A percentile compares a stretch with the other conserved stretches of the same genome.
Evolutionary conservation across 2,113 vertebrate species (phyloP).

Genomic region (Spea multiplicata): DNA sequence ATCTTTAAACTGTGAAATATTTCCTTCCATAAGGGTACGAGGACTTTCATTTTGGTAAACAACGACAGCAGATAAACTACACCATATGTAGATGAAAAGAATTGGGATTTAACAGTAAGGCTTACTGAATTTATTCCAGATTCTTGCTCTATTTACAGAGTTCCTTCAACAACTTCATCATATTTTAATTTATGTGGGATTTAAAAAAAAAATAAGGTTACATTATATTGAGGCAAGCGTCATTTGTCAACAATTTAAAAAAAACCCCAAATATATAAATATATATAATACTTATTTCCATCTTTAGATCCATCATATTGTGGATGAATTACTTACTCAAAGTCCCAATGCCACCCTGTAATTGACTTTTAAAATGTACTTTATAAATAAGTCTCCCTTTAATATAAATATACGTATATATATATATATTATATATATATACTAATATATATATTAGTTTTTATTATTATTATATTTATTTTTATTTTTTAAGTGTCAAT

Average conservation of each 20-base stretch:
- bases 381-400: too few relatives aligned
- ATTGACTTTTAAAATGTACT: too few relatives aligned
- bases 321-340: too few relatives aligned
- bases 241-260: constrained; percentile 15
- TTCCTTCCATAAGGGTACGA: constrained; percentile 43
- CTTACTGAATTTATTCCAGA: constrained; percentile 43
- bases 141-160: constrained; percentile 36
- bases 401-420: too few relatives aligned
- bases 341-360: too few relatives aligned
- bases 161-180: constrained; percentile 41
- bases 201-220: constrained; percentile 19
- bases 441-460: too few relatives aligned
- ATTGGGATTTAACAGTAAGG: constrained; percentile 47
- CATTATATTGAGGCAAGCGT: constrained; percentile 32
- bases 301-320: too few relatives aligned
- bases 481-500: too few relatives aligned
- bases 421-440: too few relatives aligned
- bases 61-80: constrained; percentile 45
- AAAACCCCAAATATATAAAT: not conserved
- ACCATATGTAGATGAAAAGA: constrained; percentile 49
- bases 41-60: constrained; percentile 44
- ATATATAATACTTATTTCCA: not conserved
- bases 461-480: too few relatives aligned
- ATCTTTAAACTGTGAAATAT: constrained; percentile 46
- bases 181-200: constrained; percentile 16